Percentiles rank a stretch among this genome's conserved stretches.
Evolutionary conservation across 2,113 vertebrate genomes (phyloP).

Genomic region (Neodontobutis hainanensis): DNA sequence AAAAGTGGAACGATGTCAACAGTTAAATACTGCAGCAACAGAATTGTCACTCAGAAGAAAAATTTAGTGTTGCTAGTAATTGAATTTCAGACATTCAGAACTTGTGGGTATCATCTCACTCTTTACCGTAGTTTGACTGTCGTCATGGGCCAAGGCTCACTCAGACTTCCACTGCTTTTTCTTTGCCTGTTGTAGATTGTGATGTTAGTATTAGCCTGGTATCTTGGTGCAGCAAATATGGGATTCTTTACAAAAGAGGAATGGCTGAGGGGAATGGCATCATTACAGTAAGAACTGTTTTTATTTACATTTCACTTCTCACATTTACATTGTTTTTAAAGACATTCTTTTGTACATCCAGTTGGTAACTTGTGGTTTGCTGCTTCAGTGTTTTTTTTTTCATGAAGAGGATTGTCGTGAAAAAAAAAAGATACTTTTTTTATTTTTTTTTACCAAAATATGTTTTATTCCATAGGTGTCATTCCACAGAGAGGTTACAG

Average conservation of each 20-base stretch:
- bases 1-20: too few species aligned
- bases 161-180: not conserved
- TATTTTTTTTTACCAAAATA: too few species aligned
- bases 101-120: too few species aligned
- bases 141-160: not conserved
- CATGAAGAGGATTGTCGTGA: too few species aligned
- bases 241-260: conserved; percentile 99
- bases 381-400: too few species aligned
- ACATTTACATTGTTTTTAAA: not conserved
- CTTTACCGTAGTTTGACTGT: not conserved
- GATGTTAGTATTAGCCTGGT: conserved; percentile 98
- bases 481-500: conserved; percentile 91
- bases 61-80: too few species aligned
- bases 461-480: conserved; percentile 81
- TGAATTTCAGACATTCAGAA: too few species aligned
- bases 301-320: conserved; percentile 2
- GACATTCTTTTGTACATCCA: too few species aligned
- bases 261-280: conserved; percentile 96
- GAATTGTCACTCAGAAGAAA: too few species aligned
- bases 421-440: too few species aligned
- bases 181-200: conserved; percentile 82
- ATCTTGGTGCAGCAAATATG: conserved; percentile 95
- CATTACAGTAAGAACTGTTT: conserved; percentile 87
- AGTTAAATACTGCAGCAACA: too few species aligned
- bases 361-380: too few species aligned